Conservation (phyloP, 2,113 vertebrate genomes). For the Serinus canaria region DNA sequence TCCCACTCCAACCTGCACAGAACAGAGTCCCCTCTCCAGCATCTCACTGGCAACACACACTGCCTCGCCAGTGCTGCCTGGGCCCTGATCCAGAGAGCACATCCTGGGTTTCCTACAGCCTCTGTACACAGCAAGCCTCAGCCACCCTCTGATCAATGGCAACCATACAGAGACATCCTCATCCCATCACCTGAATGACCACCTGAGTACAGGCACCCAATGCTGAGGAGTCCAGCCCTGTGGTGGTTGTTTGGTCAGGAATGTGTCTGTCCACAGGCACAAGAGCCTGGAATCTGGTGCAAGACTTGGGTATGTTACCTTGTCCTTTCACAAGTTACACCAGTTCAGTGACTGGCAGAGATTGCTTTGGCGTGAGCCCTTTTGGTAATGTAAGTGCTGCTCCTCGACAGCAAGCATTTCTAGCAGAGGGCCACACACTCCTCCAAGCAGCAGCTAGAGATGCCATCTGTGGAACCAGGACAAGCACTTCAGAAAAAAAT, state of each 20-base stretch:
- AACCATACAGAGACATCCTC: rapidly evolving
- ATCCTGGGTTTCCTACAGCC: neutral
- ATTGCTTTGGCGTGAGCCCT: neutral
- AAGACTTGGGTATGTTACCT: neutral
- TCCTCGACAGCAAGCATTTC: neutral
- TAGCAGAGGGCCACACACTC: neutral
- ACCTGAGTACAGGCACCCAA: neutral
- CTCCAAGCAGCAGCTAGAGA: neutral
- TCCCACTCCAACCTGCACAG: neutral
- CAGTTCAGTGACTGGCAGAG: neutral
- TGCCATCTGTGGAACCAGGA: neutral
- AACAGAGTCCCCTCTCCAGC: neutral
- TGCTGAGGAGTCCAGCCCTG: rapidly evolving
- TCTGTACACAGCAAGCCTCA: neutral
- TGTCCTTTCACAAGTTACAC: neutral
- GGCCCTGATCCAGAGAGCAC: neutral
- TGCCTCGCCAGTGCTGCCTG: neutral
- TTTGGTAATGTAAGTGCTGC: neutral
- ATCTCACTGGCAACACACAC: neutral
- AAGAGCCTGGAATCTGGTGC: neutral
- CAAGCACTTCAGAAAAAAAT: neutral
- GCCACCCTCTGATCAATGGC: too few relatives aligned
- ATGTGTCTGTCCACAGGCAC: neutral
- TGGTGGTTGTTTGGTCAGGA: neutral
- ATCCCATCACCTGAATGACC: neutral